These are phyloP conservation scores for Anguilla obscura DNA, from an alignment of 2,797 vertebrate genomes.

Conservation along the genomic window DNA sequence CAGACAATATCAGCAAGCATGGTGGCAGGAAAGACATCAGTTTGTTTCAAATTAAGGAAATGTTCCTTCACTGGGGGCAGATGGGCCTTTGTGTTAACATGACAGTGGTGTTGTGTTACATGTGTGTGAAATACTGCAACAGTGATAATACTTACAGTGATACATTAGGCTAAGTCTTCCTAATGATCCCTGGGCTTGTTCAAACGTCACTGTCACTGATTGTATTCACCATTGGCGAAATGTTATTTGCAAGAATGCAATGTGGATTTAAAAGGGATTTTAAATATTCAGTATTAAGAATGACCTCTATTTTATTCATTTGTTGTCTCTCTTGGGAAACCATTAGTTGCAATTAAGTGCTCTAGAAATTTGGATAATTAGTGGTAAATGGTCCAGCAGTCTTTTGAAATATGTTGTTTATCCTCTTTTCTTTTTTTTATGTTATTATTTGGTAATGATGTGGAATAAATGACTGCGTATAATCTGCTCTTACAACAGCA, in stretches of 20 bases:
- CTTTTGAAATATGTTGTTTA: not conserved
- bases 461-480: not conserved
- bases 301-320: not conserved
- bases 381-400: not conserved
- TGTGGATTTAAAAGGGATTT: not conserved
- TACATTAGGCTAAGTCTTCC: not conserved
- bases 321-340: not conserved
- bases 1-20: not conserved
- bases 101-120: not conserved
- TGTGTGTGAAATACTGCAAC: not conserved
- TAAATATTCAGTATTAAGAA: not conserved
- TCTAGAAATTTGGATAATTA: not conserved
- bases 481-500: not conserved
- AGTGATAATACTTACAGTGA: not conserved
- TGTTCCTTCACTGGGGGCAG: not conserved
- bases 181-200: not conserved
- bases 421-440: not conserved
- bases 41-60: slow-evolving; percentile 4
- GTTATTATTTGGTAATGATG: not conserved
- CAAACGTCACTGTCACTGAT: not conserved
- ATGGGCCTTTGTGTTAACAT: not conserved
- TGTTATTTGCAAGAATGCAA: not conserved
- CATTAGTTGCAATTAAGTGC: not conserved
- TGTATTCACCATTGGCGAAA: not conserved
- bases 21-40: not conserved